Conservation (phyloP, 2,797 vertebrate genomes). For the Trematomus bernacchii region DNA sequence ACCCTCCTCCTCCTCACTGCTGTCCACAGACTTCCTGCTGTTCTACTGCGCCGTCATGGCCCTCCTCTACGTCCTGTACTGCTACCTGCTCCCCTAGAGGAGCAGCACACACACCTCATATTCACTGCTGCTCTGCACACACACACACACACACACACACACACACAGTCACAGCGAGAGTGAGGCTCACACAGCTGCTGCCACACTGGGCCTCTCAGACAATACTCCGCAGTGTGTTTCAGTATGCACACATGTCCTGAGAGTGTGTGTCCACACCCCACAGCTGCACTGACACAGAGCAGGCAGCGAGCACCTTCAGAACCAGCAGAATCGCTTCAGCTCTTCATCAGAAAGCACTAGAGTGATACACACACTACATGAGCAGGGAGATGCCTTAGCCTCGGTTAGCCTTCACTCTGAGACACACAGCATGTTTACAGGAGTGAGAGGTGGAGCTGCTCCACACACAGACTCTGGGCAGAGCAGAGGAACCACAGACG, state of each 20-base stretch:
- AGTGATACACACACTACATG: neutral
- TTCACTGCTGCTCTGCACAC: neutral
- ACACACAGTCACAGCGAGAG: constrained; percentile 1
- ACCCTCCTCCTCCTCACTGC: constrained; percentile 65
- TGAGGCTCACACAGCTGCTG: constrained; percentile 17
- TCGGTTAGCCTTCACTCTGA: constrained; percentile 42
- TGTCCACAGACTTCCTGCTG: constrained; percentile 90
- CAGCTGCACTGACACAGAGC: constrained; percentile 37
- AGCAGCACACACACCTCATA: neutral
- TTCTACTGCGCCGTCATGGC: constrained; percentile 91
- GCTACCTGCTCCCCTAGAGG: constrained; percentile 81
- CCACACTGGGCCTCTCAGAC: constrained; percentile 22
- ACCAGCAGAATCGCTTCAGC: constrained; percentile 23
- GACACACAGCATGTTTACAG: constrained; percentile 27
- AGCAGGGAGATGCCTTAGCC: constrained; percentile 60
- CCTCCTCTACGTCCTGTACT: constrained; percentile 88
- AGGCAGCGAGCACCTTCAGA: constrained; percentile 41
- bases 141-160: neutral
- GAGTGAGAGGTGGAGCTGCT: constrained; percentile 27
- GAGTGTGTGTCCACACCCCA: constrained; percentile 14
- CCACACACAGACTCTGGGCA: constrained; percentile 4
- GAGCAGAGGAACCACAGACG: constrained; percentile 9
- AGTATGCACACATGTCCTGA: neutral
- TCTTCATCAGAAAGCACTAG: constrained; percentile 24
- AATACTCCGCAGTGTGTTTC: constrained; percentile 10